phyloP scores from a whole-genome alignment of 2,888 invertebrate genomes.

The Philopedon plagiatum region DNA sequence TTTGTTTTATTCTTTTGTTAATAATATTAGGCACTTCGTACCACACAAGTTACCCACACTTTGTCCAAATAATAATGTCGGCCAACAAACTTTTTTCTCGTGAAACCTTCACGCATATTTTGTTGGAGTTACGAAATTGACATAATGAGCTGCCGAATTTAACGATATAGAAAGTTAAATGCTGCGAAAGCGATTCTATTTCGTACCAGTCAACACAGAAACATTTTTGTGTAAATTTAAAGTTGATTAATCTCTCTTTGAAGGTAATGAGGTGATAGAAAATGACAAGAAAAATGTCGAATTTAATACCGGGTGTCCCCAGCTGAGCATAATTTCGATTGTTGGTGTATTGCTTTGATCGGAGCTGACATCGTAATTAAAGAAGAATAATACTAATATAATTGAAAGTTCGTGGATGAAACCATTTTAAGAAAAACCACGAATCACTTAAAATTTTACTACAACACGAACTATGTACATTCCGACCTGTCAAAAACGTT shows the following conservation, averaged over 20 bases:
- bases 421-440: no score
- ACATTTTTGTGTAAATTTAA: slow-evolving; percentile 6
- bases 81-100: slow-evolving; percentile 28
- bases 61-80: slow-evolving; percentile 28
- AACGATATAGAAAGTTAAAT: slow-evolving; percentile 43
- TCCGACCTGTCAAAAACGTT: no score
- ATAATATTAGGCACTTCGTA: slow-evolving; percentile 3
- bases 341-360: no score
- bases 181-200: slow-evolving; percentile 31
- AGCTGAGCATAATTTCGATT: no score
- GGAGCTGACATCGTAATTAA: no score
- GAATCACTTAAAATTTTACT: no score
- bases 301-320: neutral
- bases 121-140: slow-evolving; percentile 33
- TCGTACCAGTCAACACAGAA: slow-evolving; percentile 21
- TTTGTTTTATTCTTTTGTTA: slow-evolving; percentile 26
- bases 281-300: neutral
- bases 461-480: no score
- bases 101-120: slow-evolving; percentile 38
- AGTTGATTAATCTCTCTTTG: slow-evolving; percentile 13
- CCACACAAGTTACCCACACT: slow-evolving; percentile 23
- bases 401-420: no score
- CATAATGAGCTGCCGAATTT: slow-evolving; percentile 42
- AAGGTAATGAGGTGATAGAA: slow-evolving; percentile 1
- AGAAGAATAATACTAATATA: no score